Conservation (phyloP, 2,797 vertebrate genomes). For the Esox masquinongy region DNA sequence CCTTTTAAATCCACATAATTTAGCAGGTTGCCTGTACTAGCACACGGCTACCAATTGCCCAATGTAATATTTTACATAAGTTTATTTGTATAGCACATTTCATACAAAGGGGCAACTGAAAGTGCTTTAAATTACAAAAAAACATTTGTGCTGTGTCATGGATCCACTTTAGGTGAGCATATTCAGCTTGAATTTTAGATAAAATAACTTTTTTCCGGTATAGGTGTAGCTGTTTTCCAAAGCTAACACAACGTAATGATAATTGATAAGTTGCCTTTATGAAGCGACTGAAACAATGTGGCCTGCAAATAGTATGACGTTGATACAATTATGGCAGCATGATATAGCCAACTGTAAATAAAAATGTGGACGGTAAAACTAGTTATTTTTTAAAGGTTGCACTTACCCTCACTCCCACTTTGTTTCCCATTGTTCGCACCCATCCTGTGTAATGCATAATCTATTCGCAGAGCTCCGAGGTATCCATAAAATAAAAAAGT, state of each 20-base stretch:
- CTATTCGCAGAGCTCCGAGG: constrained; percentile 48
- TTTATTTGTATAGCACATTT: no score
- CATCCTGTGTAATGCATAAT: constrained; percentile 85
- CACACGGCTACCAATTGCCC: neutral
- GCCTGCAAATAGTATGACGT: constrained; percentile 23
- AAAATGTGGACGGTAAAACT: constrained; percentile 16
- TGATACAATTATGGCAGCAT: constrained; percentile 38
- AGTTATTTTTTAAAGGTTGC: constrained; percentile 22
- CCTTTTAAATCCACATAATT: neutral
- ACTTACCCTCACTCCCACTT: constrained; percentile 89
- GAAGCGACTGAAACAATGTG: neutral
- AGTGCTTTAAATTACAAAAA: no score
- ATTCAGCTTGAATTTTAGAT: neutral
- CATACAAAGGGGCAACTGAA: no score
- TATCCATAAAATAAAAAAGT: constrained; percentile 46
- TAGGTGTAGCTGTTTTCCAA: neutral
- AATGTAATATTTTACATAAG: constrained; percentile 1
- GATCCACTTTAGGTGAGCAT: neutral
- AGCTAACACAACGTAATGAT: neutral
- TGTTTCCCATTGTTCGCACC: constrained; percentile 89
- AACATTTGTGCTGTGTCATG: no score
- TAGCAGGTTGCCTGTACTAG: neutral
- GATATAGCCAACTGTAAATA: constrained; percentile 6
- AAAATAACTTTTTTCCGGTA: neutral
- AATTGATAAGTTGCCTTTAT: neutral